These are phyloP conservation scores for Clarias platycephalus DNA, from an alignment of 2,797 vertebrate species.

Conservation along the genomic window DNA sequence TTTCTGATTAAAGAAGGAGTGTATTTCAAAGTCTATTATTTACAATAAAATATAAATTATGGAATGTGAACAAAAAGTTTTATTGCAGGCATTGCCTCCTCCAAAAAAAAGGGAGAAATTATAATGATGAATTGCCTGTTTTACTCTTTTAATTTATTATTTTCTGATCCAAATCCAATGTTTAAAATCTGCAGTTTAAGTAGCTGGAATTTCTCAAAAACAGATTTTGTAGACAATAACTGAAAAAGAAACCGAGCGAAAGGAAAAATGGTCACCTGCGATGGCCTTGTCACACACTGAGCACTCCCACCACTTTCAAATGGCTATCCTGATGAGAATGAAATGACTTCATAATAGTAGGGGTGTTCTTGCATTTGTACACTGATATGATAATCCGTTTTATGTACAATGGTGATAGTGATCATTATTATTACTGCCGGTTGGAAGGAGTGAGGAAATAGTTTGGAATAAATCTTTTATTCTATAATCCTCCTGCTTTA, in stretches of 20 bases:
- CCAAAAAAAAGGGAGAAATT: neutral
- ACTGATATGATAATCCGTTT: conserved; percentile 81
- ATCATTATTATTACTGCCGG: conserved; percentile 80
- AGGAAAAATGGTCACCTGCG: conserved; percentile 69
- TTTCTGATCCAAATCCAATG: conserved; percentile 15
- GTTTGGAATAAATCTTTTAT: conserved; percentile 75
- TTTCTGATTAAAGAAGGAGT: neutral
- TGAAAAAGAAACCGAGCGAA: neutral
- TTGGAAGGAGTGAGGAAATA: conserved; percentile 71
- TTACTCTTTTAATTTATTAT: conserved; percentile 32
- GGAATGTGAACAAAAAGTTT: neutral
- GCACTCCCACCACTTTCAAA: conserved; percentile 67
- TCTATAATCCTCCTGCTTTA: conserved; percentile 77
- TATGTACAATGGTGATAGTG: conserved; percentile 81
- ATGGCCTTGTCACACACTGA: conserved; percentile 68
- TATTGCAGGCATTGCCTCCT: neutral
- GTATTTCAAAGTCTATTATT: neutral
- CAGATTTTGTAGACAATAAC: conserved; percentile 59
- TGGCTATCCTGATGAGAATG: conserved; percentile 66
- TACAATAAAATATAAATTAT: neutral
- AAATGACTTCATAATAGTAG: conserved; percentile 78
- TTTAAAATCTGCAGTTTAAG: conserved; percentile 42
- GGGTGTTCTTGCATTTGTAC: conserved; percentile 79
- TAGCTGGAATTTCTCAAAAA: conserved; percentile 43
- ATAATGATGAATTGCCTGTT: neutral